phyloP scores from a whole-genome alignment of 2,797 vertebrate species.

The Phrynocephalus forsythii region DNA sequence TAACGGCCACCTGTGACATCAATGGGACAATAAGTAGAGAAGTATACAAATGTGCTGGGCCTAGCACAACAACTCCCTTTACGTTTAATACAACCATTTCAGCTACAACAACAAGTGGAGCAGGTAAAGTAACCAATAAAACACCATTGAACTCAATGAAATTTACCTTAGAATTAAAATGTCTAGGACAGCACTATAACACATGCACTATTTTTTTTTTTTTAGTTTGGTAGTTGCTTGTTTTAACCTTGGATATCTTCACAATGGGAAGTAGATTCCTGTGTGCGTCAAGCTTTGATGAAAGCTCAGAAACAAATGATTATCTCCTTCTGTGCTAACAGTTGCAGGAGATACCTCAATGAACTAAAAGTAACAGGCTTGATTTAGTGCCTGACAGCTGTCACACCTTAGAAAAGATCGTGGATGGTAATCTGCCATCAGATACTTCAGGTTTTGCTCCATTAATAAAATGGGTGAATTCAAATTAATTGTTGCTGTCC shows the following conservation, averaged over 20 bases:
- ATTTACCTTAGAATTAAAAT: neutral
- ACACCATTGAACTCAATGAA: neutral
- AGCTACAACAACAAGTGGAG: constrained; percentile 2
- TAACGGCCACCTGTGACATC: constrained; percentile 70
- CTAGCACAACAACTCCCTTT: constrained; percentile 30
- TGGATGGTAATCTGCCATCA: too few relatives aligned
- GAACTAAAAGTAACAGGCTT: neutral
- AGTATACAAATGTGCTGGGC: constrained; percentile 57
- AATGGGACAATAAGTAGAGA: constrained; percentile 74
- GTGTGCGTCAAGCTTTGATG: neutral
- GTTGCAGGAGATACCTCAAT: neutral
- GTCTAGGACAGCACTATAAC: neutral
- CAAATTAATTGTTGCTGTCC: too few relatives aligned
- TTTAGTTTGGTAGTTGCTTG: neutral
- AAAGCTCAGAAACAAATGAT: too few relatives aligned
- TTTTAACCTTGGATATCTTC: neutral
- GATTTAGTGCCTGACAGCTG: neutral
- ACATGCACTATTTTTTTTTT: neutral
- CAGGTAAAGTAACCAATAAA: constrained; percentile 57
- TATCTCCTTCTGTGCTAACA: too few relatives aligned
- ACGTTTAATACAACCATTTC: constrained; percentile 58
- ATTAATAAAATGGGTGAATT: too few relatives aligned
- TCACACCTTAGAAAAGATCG: too few relatives aligned
- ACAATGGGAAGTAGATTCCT: neutral
- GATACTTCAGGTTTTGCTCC: too few relatives aligned